Conservation (phyloP, 2,797 vertebrate genomes). For the Acanthopagrus latus region DNA sequence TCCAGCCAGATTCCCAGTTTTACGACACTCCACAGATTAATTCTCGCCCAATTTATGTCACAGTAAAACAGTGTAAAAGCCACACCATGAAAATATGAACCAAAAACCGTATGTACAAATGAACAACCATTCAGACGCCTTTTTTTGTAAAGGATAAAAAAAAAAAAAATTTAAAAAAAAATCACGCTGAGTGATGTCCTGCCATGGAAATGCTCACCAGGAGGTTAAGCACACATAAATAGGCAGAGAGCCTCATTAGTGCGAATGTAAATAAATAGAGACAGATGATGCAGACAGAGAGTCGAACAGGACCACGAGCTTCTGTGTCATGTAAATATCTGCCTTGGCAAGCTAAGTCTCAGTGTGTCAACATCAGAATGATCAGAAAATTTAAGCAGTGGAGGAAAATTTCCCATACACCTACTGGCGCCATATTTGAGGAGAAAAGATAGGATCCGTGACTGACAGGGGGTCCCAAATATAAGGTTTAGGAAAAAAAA, state of each 20-base stretch:
- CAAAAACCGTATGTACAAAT: neutral
- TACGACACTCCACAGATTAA: slow-evolving; percentile 19
- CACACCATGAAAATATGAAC: neutral
- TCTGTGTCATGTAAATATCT: slow-evolving; percentile 52
- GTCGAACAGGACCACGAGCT: slow-evolving; percentile 17
- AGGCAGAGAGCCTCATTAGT: slow-evolving; percentile 53
- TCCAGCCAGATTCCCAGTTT: neutral
- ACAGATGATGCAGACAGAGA: slow-evolving; percentile 44
- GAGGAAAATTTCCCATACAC: slow-evolving; percentile 1
- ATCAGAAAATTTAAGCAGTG: slow-evolving; percentile 19
- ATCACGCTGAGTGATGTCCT: slow-evolving; percentile 16
- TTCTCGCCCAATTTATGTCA: slow-evolving; percentile 32
- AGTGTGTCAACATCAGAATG: slow-evolving; percentile 33
- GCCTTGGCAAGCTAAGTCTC: slow-evolving; percentile 40
- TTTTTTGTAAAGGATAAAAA: slow-evolving; percentile 16
- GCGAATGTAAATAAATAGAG: slow-evolving; percentile 61
- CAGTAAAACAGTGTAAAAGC: slow-evolving; percentile 42
- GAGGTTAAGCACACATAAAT: slow-evolving; percentile 58
- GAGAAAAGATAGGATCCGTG: too few species aligned
- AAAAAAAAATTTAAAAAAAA: slow-evolving; percentile 30
- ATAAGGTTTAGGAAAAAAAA: too few species aligned
- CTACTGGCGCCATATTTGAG: too few species aligned
- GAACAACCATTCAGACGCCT: neutral
- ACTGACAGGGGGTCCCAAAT: too few species aligned
- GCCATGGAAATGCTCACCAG: slow-evolving; percentile 33